Evolutionary conservation across 2,113 vertebrate genomes (phyloP).

Genomic region (Phocoena phocoena): DNA sequence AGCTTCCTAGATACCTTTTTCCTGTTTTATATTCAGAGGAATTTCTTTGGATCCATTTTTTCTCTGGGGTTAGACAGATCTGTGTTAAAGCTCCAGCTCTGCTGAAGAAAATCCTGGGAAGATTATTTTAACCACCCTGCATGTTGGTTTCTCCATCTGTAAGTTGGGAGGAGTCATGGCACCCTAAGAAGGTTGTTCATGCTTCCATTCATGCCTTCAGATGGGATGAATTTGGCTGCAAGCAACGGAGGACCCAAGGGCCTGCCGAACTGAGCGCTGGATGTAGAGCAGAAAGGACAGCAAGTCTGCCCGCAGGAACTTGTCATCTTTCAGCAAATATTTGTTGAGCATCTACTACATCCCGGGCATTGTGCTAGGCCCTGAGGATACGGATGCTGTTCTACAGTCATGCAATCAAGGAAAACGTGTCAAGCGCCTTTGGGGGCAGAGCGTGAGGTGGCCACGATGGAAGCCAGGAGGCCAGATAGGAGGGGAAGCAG

Average conservation of each 20-base stretch:
- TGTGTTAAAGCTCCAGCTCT: not conserved
- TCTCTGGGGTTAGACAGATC: not conserved
- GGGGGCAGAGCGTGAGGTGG: rapidly evolving
- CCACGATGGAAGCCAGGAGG: not conserved
- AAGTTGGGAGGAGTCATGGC: rapidly evolving
- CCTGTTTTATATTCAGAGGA: not conserved
- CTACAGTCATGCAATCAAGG: rapidly evolving
- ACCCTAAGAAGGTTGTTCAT: rapidly evolving
- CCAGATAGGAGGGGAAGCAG: too few relatives aligned
- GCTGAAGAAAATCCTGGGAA: not conserved
- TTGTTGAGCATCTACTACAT: rapidly evolving
- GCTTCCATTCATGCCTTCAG: not conserved
- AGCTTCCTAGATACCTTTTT: not conserved
- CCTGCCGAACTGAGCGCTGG: rapidly evolving
- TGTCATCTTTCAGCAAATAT: rapidly evolving
- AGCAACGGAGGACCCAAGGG: rapidly evolving
- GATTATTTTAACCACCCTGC: too few relatives aligned
- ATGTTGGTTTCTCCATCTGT: rapidly evolving
- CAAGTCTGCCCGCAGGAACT: rapidly evolving
- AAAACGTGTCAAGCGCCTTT: rapidly evolving
- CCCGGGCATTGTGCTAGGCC: not conserved
- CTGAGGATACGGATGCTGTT: not conserved
- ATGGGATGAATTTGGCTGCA: not conserved
- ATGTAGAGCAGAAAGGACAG: rapidly evolving
- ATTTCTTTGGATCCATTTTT: not conserved